Base-by-base conservation (phyloP, 2,797 vertebrate species). In the Decapterus maruadsi region DNA sequence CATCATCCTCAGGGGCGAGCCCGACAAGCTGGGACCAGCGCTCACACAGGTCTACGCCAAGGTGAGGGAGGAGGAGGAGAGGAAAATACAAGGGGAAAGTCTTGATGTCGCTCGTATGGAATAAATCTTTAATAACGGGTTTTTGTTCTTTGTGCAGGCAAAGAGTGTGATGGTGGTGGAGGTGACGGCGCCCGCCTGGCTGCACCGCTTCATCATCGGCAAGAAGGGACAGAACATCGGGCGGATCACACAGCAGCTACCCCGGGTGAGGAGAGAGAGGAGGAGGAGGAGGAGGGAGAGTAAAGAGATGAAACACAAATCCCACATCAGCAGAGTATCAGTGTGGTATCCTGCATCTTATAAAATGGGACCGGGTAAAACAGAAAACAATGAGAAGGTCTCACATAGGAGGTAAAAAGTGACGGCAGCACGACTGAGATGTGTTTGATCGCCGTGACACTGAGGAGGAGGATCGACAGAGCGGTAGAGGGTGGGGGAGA, bases 131-230 rank as follows among this genome's bases (percentile, higher is more conserved):
- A 12, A 51, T 22, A 12, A 13, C 38, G 19, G 50, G 11, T 50
- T 46, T 65, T 55, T n/a, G 10, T 19, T 66, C 20, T 38, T 14
- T 9, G 1, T 50, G 9, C 82, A 96, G 96, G 95, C 94, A 0
- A 96, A 96, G 84, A 95, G 94, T 50, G 95, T 93, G 68, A 95
- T 94, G 88, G 93, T 96, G 87, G 90, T 95, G 74, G 95, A 95
- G 58, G 95, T 96, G 75, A 95, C 84, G 0, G 95, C 95, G 67
- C 96, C 95, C 0, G 95, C 95, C 34, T 97, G 95, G 95, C 89
- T 97, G 22, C 96, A 97, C 82, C 95, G 93, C 80, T 96, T 95
- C 91, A 96, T 96, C 87, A 96, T 96, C 17, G 95, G 94, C 69
- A 96, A 96, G 80, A 96, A 96, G 88, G 95, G 95, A 68, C 95